phyloP scores from a whole-genome alignment of 2,113 vertebrate species.

The Aix galericulata region DNA sequence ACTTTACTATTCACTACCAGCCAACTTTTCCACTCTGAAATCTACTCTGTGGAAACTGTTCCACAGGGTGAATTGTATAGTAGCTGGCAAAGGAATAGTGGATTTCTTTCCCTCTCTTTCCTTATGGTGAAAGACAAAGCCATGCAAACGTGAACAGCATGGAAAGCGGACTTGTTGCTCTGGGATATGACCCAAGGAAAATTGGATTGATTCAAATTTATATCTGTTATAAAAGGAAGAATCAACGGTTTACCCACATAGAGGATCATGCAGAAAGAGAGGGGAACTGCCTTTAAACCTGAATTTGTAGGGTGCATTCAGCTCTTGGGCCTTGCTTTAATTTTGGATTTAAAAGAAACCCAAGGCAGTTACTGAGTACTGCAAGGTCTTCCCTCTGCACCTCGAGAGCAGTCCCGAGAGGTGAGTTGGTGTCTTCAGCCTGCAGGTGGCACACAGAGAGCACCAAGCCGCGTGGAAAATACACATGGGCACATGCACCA shows the following conservation, averaged over 20 bases:
- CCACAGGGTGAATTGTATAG: not conserved
- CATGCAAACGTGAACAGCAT: not conserved
- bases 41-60: not conserved
- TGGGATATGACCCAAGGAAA: not conserved
- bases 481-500: not conserved
- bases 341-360: not conserved
- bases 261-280: not conserved
- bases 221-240: not conserved
- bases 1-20: not conserved
- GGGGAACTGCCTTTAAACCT: not conserved
- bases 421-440: not conserved
- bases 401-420: not conserved
- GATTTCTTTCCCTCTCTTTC: not conserved
- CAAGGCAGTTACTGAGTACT: not conserved
- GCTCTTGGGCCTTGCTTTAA: not conserved
- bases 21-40: not conserved
- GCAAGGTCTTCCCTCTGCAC: not conserved
- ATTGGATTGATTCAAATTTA: not conserved
- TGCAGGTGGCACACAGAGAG: not conserved
- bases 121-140: not conserved
- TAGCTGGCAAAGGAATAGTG: not conserved
- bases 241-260: not conserved
- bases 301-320: not conserved
- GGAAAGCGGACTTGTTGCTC: not conserved
- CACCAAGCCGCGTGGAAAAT: rapidly evolving